Conservation (phyloP, 2,888 invertebrate species). For the Dryocosmus kuriphilus region DNA sequence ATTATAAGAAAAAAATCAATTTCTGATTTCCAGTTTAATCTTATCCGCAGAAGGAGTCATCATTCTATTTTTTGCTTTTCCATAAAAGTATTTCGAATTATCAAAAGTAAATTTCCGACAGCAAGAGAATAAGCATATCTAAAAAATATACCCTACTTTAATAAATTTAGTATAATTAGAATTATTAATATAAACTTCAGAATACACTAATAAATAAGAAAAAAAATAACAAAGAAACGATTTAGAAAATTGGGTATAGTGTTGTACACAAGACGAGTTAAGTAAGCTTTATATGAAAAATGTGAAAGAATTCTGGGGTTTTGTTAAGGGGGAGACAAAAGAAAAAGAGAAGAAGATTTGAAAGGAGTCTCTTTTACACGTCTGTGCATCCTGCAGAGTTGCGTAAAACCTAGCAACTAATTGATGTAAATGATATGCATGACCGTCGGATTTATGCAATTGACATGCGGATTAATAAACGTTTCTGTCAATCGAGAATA, state of each 20-base stretch:
- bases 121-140: no score
- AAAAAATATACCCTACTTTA: no score
- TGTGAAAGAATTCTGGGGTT: not conserved
- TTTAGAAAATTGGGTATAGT: no score
- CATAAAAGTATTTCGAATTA: no score
- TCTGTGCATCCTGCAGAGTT: conserved; percentile 15
- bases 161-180: no score
- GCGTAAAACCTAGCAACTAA: conserved; percentile 43
- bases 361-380: conserved; percentile 20
- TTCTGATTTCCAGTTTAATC: conserved; percentile 2
- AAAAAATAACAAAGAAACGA: no score
- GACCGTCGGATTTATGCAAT: conserved; percentile 42
- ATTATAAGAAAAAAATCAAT: conserved; percentile 28
- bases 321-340: not conserved
- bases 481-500: conserved; percentile 39
- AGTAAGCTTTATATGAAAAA: not conserved
- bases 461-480: conserved; percentile 42
- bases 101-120: no score
- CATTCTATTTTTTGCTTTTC: not conserved
- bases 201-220: no score
- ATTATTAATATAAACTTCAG: no score
- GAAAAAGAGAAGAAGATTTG: not conserved
- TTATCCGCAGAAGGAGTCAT: not conserved
- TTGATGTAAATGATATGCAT: conserved; percentile 42
- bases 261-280: no score